A percentile compares a stretch with the other conserved stretches of the same genome.
Conservation (phyloP, 1,140 invertebrate species). For the Dendroctonus valens region DNA sequence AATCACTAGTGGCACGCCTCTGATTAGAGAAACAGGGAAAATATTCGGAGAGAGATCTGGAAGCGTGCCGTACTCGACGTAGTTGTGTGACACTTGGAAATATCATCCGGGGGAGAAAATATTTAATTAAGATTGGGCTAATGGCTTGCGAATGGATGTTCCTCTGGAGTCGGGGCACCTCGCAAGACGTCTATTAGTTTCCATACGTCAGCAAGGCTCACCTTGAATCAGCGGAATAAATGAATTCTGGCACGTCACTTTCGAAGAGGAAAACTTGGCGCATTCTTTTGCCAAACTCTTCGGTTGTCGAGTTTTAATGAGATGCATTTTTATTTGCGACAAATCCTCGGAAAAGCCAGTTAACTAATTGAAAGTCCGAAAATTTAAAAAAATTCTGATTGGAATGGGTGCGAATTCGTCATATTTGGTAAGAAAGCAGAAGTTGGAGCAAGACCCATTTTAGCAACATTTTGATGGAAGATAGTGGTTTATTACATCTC, state of each 20-base stretch:
- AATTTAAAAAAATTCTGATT: too few species aligned
- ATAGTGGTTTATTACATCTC: too few species aligned
- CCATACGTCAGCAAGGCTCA: conserved; percentile 28
- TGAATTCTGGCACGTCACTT: conserved; percentile 31
- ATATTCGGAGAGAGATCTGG: conserved; percentile 6
- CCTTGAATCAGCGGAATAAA: conserved; percentile 31
- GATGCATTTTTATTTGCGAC: too few species aligned
- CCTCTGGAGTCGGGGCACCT: conserved; percentile 22
- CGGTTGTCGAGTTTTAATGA: too few species aligned
- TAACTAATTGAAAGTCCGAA: too few species aligned
- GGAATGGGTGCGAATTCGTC: too few species aligned
- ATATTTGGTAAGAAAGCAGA: too few species aligned
- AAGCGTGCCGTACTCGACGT: conserved; percentile 29
- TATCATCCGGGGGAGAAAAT: conserved; percentile 33
- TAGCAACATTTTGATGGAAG: too few species aligned
- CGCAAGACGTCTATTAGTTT: conserved; percentile 34
- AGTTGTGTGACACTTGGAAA: conserved; percentile 35
- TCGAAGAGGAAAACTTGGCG: conserved; percentile 19
- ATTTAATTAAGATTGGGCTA: conserved; percentile 36
- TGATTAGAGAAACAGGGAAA: conserved; percentile 5
- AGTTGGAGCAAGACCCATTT: too few species aligned
- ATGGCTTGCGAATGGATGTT: conserved; percentile 33
- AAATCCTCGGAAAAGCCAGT: too few species aligned
- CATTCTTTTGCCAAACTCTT: conserved; percentile 8
- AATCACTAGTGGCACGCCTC: conserved; percentile 1